These are phyloP conservation scores for Heliconius ismenius DNA, from an alignment of 2,888 invertebrate species.

Conservation along the genomic window DNA sequence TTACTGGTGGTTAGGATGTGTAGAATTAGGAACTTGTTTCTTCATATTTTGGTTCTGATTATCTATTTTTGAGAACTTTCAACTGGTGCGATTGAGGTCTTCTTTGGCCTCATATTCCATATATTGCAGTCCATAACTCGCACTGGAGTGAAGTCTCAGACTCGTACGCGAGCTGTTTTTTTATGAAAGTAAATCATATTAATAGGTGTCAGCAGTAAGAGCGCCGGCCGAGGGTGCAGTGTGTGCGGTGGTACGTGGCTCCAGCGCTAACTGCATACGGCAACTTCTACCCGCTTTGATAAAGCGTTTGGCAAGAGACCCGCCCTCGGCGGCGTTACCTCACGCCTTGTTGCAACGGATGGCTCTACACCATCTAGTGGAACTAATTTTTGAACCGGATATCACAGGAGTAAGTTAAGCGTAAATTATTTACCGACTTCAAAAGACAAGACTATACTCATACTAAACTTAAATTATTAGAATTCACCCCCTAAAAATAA, in stretches of 20 bases:
- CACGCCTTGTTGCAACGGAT: conserved; percentile 72
- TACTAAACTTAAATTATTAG: too few relatives aligned
- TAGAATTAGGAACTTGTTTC: too few relatives aligned
- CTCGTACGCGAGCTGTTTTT: not conserved
- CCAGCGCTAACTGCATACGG: conserved; percentile 65
- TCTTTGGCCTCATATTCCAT: too few relatives aligned
- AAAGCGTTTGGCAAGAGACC: conserved; percentile 74
- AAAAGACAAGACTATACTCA: too few relatives aligned
- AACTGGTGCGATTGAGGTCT: too few relatives aligned
- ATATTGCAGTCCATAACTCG: too few relatives aligned
- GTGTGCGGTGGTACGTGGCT: conserved; percentile 69
- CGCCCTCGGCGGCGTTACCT: conserved; percentile 76
- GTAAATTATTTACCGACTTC: too few relatives aligned
- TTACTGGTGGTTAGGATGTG: too few relatives aligned
- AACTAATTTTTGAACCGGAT: conserved; percentile 69
- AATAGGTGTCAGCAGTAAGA: conserved; percentile 68
- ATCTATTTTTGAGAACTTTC: too few relatives aligned
- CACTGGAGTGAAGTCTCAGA: too few relatives aligned
- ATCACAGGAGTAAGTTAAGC: conserved; percentile 62
- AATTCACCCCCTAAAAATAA: too few relatives aligned
- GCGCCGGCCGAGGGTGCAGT: conserved; percentile 77
- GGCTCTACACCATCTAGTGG: conserved; percentile 70
- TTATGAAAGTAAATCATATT: not conserved
- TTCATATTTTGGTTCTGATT: too few relatives aligned
- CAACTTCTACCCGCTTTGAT: conserved; percentile 71